Conservation (phyloP, 2,113 vertebrate species). For the Nothocercus julius region DNA sequence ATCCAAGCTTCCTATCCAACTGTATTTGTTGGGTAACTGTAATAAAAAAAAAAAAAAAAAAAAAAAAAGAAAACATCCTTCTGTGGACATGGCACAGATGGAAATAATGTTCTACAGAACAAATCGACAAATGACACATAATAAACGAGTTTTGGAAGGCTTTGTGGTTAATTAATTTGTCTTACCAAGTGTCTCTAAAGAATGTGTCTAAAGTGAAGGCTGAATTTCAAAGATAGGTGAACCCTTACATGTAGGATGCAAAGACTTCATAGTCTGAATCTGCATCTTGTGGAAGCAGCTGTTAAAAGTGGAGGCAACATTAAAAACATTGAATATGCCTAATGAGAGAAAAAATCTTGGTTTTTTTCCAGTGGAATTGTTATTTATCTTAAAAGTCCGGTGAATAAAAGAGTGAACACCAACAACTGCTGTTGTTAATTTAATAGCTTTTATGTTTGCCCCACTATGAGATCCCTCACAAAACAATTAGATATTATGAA, state of each 20-base stretch:
- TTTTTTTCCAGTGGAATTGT: not conserved
- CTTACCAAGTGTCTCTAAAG: not conserved
- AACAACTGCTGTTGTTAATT: not conserved
- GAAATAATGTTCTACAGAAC: not conserved
- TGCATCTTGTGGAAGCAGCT: not conserved
- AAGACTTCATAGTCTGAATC: not conserved
- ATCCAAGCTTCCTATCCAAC: not conserved
- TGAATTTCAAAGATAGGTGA: not conserved
- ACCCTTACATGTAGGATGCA: not conserved
- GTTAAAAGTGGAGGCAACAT: not conserved
- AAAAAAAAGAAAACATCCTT: not conserved
- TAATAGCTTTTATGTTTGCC: not conserved
- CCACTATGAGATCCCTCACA: not conserved
- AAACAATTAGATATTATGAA: not conserved
- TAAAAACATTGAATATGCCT: not conserved
- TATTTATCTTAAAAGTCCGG: not conserved
- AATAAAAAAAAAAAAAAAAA: not conserved
- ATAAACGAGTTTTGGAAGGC: not conserved
- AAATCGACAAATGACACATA: not conserved
- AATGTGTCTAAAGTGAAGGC: not conserved
- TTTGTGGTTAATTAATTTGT: not conserved
- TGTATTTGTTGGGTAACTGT: not conserved
- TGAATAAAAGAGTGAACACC: not conserved
- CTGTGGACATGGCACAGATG: not conserved
- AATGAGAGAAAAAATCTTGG: not conserved